Conservation (phyloP, 2,797 vertebrate species). For the Catharus ustulatus region DNA sequence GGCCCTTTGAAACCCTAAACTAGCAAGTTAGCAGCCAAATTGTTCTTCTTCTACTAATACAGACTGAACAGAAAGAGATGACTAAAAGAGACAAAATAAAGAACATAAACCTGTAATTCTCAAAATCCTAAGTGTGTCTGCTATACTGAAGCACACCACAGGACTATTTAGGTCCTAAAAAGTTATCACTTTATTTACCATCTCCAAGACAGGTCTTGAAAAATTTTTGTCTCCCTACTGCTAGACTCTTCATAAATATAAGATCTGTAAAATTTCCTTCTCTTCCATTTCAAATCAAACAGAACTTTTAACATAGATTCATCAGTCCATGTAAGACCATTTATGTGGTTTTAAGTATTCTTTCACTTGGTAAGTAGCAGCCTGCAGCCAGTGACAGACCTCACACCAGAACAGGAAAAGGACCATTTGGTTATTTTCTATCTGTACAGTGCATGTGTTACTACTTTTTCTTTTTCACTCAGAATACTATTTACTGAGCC, state of each 20-base stretch:
- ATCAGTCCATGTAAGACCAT: background rate
- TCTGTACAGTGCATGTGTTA: background rate
- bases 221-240: background rate
- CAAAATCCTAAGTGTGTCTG: background rate
- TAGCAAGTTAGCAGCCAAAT: slow-evolving; percentile 82
- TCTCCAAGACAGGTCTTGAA: background rate
- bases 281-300: background rate
- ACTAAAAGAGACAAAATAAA: slow-evolving; percentile 68
- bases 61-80: slow-evolving; percentile 83
- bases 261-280: background rate
- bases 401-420: background rate
- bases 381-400: background rate
- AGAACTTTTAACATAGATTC: background rate
- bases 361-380: background rate
- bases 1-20: slow-evolving; percentile 88
- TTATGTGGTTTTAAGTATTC: background rate
- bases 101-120: background rate
- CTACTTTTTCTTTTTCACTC: background rate
- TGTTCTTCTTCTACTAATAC: slow-evolving; percentile 86
- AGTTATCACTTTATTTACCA: background rate
- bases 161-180: background rate
- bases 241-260: background rate
- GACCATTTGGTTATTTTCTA: background rate
- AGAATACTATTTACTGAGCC: background rate
- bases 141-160: background rate